Base-by-base conservation (phyloP, 2,113 vertebrate genomes). In the Neolamprologus tretocephalus region DNA sequence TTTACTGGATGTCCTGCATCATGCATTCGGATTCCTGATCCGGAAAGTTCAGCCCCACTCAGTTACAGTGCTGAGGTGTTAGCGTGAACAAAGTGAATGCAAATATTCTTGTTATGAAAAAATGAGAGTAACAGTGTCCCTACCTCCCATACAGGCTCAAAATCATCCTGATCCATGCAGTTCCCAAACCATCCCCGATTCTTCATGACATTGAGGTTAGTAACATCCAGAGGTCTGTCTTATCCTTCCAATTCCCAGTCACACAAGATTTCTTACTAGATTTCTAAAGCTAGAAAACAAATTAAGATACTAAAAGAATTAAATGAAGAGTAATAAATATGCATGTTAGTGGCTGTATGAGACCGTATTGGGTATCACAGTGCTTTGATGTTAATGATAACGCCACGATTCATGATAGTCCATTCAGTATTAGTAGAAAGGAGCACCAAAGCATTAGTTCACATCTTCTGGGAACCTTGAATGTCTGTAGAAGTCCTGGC, bases 141-240 rank as follows among this genome's bases (percentile, higher is more conserved):
- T 80, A 2, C 12, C 47, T 88, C 14, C 40, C 7, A 12, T 10
- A 13, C 94, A 99, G 98, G 88, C 81, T 97, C 14, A 96, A 97
- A 94, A 89, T 98, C 86, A 96, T 97, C 90, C 89, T 98, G 40
- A 96, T 99, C 91, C 97, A 97, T n/a, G 95, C 94, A 75, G 97
- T 99, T 87, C 98, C 98, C 33, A 98, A 97, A 47, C 97, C 97
- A n/a, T 95, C 97, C 49, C 96, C 97, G 84, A 95, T 95, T 51
- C 94, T 96, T 0, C 96, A 96, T 16, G 97, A 98, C 85, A 96
- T 98, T 33, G 97, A 97, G 97, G 98, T 99, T 89, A 96, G 92
- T 89, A 54, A 78, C 47, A 23, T 21, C 37, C 61, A 61, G 19
- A 82, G 26, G 21, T 8, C 17, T n/a, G 26, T 78, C 26, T 5